Evolutionary conservation across 2,797 vertebrate genomes (phyloP), one percentile per base, ranked within the genome.

Genomic region (Chromobotia macracanthus): DNA sequence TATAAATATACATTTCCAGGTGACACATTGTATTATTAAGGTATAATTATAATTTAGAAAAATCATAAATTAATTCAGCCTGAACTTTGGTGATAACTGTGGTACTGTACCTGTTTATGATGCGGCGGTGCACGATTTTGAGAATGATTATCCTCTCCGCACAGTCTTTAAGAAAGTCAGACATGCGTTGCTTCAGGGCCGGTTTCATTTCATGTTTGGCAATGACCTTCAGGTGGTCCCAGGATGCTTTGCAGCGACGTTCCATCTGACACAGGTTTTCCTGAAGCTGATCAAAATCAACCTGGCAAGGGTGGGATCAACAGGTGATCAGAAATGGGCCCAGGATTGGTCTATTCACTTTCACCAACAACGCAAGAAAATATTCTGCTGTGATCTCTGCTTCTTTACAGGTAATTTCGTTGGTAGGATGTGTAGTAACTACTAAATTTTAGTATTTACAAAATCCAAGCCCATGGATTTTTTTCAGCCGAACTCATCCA

Each of bases 141-240:
- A 99, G 91, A 84, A 99, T 98, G 87, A 99, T 98, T 83, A 99
- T 98, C 85, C 96, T 94, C 89, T 98, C 97, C 23, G 96, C 96
- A 79, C 97, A 98, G 86, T 99, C 97, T 91, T 98, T 98, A 41
- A 99, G 92, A 87, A 98, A 98, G 86, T 98, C 97, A 0, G 97
- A 97, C 96, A 98, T 97, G 84, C 96, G 97, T 86, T 98, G 96
- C 83, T 99, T 98, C 86, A 99, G 86, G 12, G 91, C 93, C 56
- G 95, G 93, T 84, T 97, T 98, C 94, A 98, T 98, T 92, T 99
- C 97, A 75, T 99, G 95, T 89, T 99, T 98, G 28, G 96, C 95
- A 72, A 99, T 97, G 86, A 97, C 94, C 90, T 99, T 99, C 74
- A 99, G 95, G 89, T 99, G 95, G 92, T 99, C 97, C 97, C 97